A percentile compares a stretch with the other conserved stretches of the same genome.
Conservation (phyloP, 2,888 invertebrate species). For the Cordilura impudica region DNA sequence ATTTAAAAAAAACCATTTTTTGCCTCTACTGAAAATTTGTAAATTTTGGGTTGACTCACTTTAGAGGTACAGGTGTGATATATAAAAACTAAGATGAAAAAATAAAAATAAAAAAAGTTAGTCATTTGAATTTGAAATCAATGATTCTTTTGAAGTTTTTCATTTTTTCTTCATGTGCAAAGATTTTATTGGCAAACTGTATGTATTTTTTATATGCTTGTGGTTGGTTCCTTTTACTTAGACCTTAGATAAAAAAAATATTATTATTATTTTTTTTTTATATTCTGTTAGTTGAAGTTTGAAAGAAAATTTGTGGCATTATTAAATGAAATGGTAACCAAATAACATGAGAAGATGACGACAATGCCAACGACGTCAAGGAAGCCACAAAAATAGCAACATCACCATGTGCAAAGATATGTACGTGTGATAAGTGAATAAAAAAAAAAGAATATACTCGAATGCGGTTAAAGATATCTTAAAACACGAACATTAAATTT, state of each 20-base stretch:
- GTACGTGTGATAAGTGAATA: conserved; percentile 43
- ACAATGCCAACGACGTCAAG: conserved; percentile 12
- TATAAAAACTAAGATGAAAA: too few relatives aligned
- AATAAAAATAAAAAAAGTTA: too few relatives aligned
- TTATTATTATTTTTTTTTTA: neutral
- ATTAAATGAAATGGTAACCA: conserved; percentile 21
- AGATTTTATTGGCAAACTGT: too few relatives aligned
- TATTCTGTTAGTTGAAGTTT: neutral
- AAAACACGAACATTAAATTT: conserved; percentile 29
- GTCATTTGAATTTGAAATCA: too few relatives aligned
- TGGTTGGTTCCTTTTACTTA: neutral
- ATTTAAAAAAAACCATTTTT: too few relatives aligned
- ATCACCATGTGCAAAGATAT: conserved; percentile 46
- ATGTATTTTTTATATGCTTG: too few relatives aligned
- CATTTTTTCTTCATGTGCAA: too few relatives aligned
- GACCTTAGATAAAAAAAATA: neutral
- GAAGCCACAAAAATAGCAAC: conserved; percentile 35
- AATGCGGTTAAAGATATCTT: conserved; percentile 30
- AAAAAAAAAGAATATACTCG: conserved; percentile 17
- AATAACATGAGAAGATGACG: conserved; percentile 14
- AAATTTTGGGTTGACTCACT: too few relatives aligned
- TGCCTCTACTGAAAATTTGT: too few relatives aligned
- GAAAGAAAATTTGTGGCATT: conserved; percentile 29
- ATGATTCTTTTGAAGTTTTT: too few relatives aligned
- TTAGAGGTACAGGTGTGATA: too few relatives aligned